phyloP scores from a whole-genome alignment of 2,888 invertebrate species.

The Ganaspis brasiliensis region DNA sequence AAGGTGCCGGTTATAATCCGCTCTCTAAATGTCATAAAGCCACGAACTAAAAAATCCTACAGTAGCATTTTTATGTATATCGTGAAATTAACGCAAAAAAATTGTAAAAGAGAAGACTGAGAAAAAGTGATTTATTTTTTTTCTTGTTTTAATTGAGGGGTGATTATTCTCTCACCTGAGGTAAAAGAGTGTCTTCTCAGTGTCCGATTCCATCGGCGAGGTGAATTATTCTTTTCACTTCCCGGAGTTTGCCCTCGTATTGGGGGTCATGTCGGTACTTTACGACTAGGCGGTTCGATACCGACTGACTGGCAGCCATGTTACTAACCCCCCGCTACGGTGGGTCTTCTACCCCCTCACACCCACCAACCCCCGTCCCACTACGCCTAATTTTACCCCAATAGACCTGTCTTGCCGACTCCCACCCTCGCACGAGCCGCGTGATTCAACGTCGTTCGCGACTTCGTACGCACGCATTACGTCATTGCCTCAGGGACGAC shows the following conservation, averaged over 20 bases:
- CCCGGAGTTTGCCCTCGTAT: conserved; percentile 30
- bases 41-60: too few species aligned
- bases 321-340: conserved; percentile 72
- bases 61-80: too few species aligned
- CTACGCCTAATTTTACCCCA: conserved; percentile 45
- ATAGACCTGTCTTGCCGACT: conserved; percentile 43
- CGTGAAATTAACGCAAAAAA: too few species aligned
- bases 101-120: neutral
- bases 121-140: neutral
- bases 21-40: too few species aligned
- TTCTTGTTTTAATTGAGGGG: neutral
- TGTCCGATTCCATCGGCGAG: conserved; percentile 25
- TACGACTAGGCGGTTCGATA: conserved; percentile 74
- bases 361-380: conserved; percentile 44
- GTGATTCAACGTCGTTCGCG: conserved; percentile 49
- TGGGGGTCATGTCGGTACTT: conserved; percentile 48
- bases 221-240: conserved; percentile 21
- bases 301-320: conserved; percentile 77
- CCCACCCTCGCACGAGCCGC: conserved; percentile 45
- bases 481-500: conserved; percentile 36
- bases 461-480: conserved; percentile 49
- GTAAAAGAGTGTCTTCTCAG: neutral
- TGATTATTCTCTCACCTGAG: conserved; percentile 19
- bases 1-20: neutral
- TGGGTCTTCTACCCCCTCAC: conserved; percentile 62